phyloP scores from a whole-genome alignment of 2,797 vertebrate genomes.

The Muscicapa striata region DNA sequence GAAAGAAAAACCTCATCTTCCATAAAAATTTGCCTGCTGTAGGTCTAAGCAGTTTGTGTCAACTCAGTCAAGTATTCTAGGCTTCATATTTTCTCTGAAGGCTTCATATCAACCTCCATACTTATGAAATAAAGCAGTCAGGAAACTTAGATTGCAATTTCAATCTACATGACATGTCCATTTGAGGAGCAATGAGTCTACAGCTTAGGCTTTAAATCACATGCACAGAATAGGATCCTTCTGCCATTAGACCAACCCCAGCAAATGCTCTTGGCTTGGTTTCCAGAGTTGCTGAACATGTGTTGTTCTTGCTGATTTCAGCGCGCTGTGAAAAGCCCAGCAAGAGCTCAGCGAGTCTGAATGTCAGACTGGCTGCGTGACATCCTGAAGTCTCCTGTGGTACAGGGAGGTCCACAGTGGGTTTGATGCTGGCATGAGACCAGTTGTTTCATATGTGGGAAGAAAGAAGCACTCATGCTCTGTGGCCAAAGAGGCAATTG shows the following conservation, averaged over 20 bases:
- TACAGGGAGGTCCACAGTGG: neutral
- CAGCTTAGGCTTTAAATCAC: neutral
- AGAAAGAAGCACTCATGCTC: neutral
- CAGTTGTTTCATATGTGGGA: neutral
- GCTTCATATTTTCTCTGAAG: neutral
- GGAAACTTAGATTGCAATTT: neutral
- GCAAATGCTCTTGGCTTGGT: neutral
- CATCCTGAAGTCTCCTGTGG: neutral
- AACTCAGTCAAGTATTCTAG: neutral
- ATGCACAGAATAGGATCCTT: neutral
- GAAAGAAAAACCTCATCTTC: neutral
- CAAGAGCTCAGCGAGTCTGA: conserved; percentile 4
- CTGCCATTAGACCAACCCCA: neutral
- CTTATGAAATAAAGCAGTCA: neutral
- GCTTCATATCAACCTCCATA: neutral
- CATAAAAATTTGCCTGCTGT: neutral
- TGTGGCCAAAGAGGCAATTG: conserved; percentile 39
- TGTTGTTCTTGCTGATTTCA: conserved; percentile 39
- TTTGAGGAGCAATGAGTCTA: neutral
- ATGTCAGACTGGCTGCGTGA: neutral
- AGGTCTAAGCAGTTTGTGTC: neutral
- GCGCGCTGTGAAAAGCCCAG: neutral
- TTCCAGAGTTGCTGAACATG: conserved; percentile 24
- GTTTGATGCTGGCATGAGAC: neutral
- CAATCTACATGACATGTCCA: neutral